Evolutionary conservation across 2,113 vertebrate genomes (phyloP).

Genomic region (Natator depressus): DNA sequence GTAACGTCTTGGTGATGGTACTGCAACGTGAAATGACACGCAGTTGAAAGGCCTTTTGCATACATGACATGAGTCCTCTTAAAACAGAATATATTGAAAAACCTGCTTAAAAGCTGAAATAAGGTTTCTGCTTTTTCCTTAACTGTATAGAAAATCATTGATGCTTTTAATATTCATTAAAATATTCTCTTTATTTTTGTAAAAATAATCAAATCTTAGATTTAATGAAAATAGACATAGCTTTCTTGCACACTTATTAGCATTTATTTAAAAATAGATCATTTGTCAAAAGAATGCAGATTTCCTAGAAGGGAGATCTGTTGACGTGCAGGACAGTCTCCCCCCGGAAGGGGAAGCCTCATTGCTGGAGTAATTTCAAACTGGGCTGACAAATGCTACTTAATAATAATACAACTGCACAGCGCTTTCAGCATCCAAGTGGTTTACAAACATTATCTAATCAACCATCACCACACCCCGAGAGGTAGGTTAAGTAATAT

Average conservation of each 20-base stretch:
- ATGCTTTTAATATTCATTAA: fast-evolving
- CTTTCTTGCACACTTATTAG: background rate
- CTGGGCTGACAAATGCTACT: fast-evolving
- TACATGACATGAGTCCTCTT: background rate
- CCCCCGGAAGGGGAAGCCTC: background rate
- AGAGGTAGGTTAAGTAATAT: background rate
- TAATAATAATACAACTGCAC: fast-evolving
- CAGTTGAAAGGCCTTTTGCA: fast-evolving
- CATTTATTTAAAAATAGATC: background rate
- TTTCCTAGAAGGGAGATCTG: fast-evolving
- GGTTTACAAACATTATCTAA: background rate
- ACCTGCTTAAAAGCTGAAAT: fast-evolving
- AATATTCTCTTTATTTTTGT: background rate
- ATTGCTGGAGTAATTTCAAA: fast-evolving
- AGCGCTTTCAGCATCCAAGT: fast-evolving
- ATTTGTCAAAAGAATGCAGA: background rate
- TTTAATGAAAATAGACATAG: background rate
- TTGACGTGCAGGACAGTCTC: background rate
- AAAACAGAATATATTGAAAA: background rate
- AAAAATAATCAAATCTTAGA: background rate
- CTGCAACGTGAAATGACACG: fast-evolving
- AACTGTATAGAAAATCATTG: background rate
- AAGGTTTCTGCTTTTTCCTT: fast-evolving
- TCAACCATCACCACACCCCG: background rate
- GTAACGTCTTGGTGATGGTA: fast-evolving